Base-by-base conservation (phyloP, 1,140 invertebrate species). In the Drosophila sulfurigaster region DNA sequence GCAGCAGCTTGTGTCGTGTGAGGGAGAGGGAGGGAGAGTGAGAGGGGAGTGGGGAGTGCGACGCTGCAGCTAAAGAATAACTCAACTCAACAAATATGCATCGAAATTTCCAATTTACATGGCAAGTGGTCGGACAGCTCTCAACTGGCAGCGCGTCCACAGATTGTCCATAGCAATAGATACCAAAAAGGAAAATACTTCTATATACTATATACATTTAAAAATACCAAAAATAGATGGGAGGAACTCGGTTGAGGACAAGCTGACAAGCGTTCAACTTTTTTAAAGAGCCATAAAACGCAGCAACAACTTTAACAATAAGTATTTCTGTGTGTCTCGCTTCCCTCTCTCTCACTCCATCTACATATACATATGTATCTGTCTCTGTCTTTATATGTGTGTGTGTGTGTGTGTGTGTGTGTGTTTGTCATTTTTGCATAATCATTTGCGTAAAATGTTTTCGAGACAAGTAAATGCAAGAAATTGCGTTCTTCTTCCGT, bases 21-120 rank as follows among this genome's bases (percentile, higher is more conserved):
- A 25, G 60, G 0, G 3, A 25, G 57, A 35, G 30, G 41, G 13
- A n/a, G 0, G 10, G 35, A 16, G 13, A 1, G 38, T 0, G 16
- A 25, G 13, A 0, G 5, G 60, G 0, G 10, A 20, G 28, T 7
- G 43, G 43, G 25, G 0, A 16, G 11, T 4, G 4, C 2, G 16
- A n/a, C 11, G 20, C 5, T 48, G 46, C 54, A 46, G 58, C 70
- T 35, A 51, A 73, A 69, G 67, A 71, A 87, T 78, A 82, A 74
- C 79, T 74, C 77, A 57, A 57, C 54, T 30, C 25, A 79, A 83
- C 35, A 72, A 89, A 87, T 87, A 87, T 87, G 85, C 83, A 87
- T 83, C 57, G 77, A 87, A 88, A 88, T 87, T 75, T 75, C n/a
- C 72, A 75, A 75, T 75, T 75, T 75, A 70, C 73, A 75, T 75